Base-by-base conservation (phyloP, 2,888 invertebrate genomes). In the Phragmatobia fuliginosa region DNA sequence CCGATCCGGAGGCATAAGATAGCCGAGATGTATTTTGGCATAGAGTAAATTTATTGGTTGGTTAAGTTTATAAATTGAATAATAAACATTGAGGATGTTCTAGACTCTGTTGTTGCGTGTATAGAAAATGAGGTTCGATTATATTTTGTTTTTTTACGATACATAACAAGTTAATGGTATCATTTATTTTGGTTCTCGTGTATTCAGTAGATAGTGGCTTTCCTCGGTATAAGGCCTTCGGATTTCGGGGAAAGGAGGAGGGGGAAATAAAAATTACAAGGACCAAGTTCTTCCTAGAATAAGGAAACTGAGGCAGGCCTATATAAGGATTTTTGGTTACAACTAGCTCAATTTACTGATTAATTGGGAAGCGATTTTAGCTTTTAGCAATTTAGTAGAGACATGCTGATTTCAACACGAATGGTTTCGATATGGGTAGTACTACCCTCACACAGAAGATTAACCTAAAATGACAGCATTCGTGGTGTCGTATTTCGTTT, bases 11-110 rank as follows among this genome's bases (percentile, higher is more conserved):
- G 41, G 45, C 63, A 67, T 61, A 61, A 52, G 41, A 32, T 59
- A 59, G 45, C 18, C 33, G 56, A 41, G 63, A 60, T 67, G 60
- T 60, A 67, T 63, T 59, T 49, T 41, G 32, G 41, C 21, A 25
- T 38, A 56, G 62, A 66, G 31, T 4, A 59, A 66, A 79, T 61
- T 72, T 77, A 77, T 75, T 66, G 66, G 66, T 59, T 56, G 59
- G 63, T 33, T 63, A 61, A 52, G 16, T 58, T 62, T 65, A 74
- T 82, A 77, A 79, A 81, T 79, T 56, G 70, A 66, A 70, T 66
- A 61, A 70, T 66, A 68, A 68, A 68, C 45, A 63, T 64, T 68
- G 66, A 66, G 25, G 25, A 61, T 41, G 41, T 56, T 62, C 31
- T 21, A 21, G 18, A 2, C 41, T 10, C 63, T 62, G 36, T 14